Evolutionary conservation across 2,113 vertebrate species (phyloP).

Genomic region (Mirounga angustirostris): DNA sequence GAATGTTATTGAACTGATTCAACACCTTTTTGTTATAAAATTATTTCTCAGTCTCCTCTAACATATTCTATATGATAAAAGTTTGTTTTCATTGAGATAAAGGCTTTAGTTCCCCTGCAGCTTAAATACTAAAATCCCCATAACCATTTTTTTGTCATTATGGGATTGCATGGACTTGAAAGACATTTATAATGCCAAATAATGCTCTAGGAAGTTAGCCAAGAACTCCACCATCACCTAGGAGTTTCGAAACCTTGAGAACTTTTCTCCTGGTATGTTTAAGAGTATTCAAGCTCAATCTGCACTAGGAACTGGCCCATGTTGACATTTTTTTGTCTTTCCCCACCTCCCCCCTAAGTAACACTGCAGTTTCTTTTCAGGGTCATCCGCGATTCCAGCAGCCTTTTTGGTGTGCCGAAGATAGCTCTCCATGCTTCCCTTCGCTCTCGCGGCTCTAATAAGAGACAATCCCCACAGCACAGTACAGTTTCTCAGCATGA

Average conservation of each 20-base stretch:
- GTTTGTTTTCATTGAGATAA: conserved; percentile 52
- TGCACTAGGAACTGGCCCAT: not conserved
- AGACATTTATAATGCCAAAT: conserved; percentile 50
- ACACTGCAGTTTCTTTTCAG: conserved; percentile 69
- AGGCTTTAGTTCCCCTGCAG: conserved; percentile 32
- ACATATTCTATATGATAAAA: not conserved
- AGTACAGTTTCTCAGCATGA: conserved; percentile 77
- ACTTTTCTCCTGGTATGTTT: conserved; percentile 62
- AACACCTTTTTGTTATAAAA: not conserved
- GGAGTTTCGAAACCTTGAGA: conserved; percentile 64
- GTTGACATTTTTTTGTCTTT: conserved; percentile 8
- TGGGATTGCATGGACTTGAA: not conserved
- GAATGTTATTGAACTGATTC: not conserved
- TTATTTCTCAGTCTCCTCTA: not conserved
- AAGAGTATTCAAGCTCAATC: conserved; percentile 31
- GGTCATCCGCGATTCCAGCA: conserved; percentile 67
- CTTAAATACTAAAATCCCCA: conserved; percentile 64
- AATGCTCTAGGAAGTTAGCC: conserved; percentile 67
- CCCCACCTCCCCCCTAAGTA: conserved; percentile 7
- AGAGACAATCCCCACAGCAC: conserved; percentile 74
- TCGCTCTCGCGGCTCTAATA: conserved; percentile 75
- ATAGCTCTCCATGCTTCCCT: conserved; percentile 28
- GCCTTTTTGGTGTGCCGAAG: conserved; percentile 65
- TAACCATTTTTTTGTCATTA: conserved; percentile 61
- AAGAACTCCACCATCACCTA: conserved; percentile 42